Evolutionary conservation across 2,113 vertebrate genomes (phyloP).

Genomic region (Chionomys nivalis): DNA sequence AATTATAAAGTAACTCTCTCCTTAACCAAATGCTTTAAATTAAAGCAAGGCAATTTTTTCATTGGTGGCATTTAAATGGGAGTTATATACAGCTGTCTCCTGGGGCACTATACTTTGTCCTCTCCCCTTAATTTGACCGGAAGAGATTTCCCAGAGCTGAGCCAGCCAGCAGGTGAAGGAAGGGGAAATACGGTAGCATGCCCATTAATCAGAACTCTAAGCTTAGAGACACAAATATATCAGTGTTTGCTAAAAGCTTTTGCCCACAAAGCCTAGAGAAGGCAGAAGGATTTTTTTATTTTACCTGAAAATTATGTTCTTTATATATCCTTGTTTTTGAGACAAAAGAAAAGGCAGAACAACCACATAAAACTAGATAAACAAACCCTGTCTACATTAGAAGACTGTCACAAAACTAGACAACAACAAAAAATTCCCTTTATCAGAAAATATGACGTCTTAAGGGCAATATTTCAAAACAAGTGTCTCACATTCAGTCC

Average conservation of each 20-base stretch:
- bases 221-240: slow-evolving; percentile 11
- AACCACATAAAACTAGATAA: slow-evolving; percentile 20
- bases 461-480: background rate
- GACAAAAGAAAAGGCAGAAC: background rate
- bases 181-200: slow-evolving; percentile 47
- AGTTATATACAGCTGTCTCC: slow-evolving; percentile 66
- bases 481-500: background rate
- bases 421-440: background rate
- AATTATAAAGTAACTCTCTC: slow-evolving; percentile 78
- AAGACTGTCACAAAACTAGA: background rate
- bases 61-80: slow-evolving; percentile 70
- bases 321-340: background rate
- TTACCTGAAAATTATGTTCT: slow-evolving; percentile 37
- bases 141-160: slow-evolving; percentile 63
- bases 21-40: slow-evolving; percentile 77
- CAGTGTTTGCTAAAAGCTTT: slow-evolving; percentile 61
- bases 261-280: background rate
- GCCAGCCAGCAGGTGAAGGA: slow-evolving; percentile 49
- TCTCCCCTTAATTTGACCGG: slow-evolving; percentile 68
- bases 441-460: background rate
- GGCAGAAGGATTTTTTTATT: background rate
- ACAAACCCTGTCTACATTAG: background rate
- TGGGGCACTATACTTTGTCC: slow-evolving; percentile 34
- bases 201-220: slow-evolving; percentile 56
- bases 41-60: slow-evolving; percentile 62